A percentile compares a stretch with the other conserved stretches of the same genome.
phyloP scores from a whole-genome alignment of 2,797 vertebrate species.

The Pempheris klunzingeri region DNA sequence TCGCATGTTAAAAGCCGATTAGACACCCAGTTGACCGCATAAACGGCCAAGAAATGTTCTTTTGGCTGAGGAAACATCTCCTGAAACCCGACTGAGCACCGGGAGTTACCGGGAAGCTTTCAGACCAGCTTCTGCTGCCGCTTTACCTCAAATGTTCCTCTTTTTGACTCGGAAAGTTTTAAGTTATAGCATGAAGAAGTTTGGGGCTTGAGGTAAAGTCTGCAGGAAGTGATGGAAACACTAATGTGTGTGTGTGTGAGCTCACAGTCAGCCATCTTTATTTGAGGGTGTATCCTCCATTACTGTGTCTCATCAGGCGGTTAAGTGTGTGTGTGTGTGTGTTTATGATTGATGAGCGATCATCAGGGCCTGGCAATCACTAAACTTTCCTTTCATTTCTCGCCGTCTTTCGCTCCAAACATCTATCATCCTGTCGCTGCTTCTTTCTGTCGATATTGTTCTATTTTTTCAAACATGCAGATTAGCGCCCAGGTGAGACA shows the following conservation, averaged over 20 bases:
- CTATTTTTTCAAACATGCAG: constrained; percentile 46
- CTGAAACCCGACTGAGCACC: no score
- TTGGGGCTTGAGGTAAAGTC: no score
- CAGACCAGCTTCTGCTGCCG: no score
- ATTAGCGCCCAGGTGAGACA: constrained; percentile 38
- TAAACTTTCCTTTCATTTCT: constrained; percentile 69
- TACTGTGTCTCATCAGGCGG: constrained; percentile 68
- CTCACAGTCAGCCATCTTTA: constrained; percentile 50
- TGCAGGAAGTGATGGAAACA: not conserved
- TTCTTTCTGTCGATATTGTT: not conserved
- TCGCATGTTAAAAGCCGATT: not conserved
- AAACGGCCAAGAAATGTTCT: not conserved
- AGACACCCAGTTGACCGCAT: not conserved
- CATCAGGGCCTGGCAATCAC: constrained; percentile 65
- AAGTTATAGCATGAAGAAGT: not conserved
- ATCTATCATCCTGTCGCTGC: constrained; percentile 50
- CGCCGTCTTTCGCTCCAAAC: constrained; percentile 15
- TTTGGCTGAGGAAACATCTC: not conserved
- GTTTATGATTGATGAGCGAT: constrained; percentile 63
- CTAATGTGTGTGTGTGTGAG: constrained; percentile 13
- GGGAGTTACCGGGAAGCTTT: no score
- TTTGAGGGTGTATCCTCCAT: constrained; percentile 58
- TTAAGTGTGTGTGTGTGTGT: constrained; percentile 40
- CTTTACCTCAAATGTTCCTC: no score
- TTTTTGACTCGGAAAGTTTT: no score